A percentile compares a stretch with the other conserved stretches of the same genome.
These are phyloP conservation scores for Myrmophylax atrothorax DNA, from an alignment of 2,113 vertebrate species.

Conservation along the genomic window DNA sequence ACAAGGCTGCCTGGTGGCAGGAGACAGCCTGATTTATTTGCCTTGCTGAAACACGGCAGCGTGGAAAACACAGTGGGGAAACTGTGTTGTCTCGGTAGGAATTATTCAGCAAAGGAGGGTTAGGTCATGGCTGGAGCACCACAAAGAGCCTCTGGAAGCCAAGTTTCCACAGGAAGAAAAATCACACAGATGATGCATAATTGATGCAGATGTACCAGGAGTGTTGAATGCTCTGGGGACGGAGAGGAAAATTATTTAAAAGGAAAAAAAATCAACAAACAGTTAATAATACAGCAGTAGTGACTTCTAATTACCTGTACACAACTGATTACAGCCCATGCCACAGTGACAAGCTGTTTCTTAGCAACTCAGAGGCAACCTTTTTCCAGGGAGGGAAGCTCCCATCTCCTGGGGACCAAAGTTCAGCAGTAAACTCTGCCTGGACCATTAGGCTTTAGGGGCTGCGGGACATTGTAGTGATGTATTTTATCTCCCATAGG, in stretches of 20 bases:
- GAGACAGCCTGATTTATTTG: conserved; percentile 50
- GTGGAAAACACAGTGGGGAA: conserved; percentile 26
- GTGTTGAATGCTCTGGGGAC: neutral
- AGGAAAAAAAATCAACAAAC: neutral
- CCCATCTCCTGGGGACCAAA: neutral
- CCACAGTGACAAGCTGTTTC: conserved; percentile 38
- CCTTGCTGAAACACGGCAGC: conserved; percentile 19
- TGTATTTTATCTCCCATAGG: neutral
- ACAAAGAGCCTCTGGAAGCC: conserved; percentile 26
- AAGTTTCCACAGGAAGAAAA: conserved; percentile 2
- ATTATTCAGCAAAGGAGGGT: conserved; percentile 36
- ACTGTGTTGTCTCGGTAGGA: conserved; percentile 37
- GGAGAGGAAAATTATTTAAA: neutral
- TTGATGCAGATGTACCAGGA: neutral
- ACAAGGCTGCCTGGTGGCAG: conserved; percentile 25
- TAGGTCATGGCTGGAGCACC: conserved; percentile 47
- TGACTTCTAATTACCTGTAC: conserved; percentile 48
- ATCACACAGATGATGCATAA: neutral
- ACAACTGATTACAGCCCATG: neutral
- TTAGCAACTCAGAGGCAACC: conserved; percentile 25
- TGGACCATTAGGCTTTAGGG: neutral
- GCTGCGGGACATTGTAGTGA: neutral
- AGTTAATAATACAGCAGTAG: conserved; percentile 31
- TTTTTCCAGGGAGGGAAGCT: neutral
- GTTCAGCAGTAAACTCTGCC: neutral